Conservation (phyloP, 2,113 vertebrate species). For the Petrocephalus microphthalmus region DNA sequence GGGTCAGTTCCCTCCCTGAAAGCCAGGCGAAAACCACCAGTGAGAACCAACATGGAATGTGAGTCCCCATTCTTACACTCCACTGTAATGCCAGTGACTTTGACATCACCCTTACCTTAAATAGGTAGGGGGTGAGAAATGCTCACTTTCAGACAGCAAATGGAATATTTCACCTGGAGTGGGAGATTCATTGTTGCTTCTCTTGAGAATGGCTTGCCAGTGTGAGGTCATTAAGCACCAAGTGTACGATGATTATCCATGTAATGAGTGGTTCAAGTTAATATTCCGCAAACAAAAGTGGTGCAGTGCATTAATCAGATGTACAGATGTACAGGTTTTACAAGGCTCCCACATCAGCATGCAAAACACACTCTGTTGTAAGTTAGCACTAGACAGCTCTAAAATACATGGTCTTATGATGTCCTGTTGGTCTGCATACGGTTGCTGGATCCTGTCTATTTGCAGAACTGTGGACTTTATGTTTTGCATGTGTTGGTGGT, state of each 20-base stretch:
- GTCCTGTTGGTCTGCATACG: neutral
- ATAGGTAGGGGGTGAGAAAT: neutral
- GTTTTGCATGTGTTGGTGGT: constrained; percentile 45
- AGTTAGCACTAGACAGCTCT: neutral
- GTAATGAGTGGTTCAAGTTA: neutral
- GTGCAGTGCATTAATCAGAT: neutral
- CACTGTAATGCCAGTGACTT: neutral
- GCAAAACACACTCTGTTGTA: no score
- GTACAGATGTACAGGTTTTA: neutral
- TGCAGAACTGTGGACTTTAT: constrained; percentile 23
- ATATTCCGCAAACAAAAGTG: neutral
- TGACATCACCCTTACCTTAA: neutral
- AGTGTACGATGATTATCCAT: neutral
- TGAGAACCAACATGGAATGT: neutral
- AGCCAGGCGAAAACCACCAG: neutral
- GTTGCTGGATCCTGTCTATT: neutral
- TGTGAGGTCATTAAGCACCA: neutral
- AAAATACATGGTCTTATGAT: constrained; percentile 35
- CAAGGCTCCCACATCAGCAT: neutral
- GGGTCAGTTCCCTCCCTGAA: constrained; percentile 46
- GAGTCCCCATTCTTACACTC: neutral
- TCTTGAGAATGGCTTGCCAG: neutral
- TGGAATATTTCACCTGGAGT: neutral
- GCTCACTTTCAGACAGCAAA: neutral
- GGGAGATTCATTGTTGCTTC: neutral